Evolutionary conservation across 2,113 vertebrate genomes (phyloP), one percentile per base, ranked within the genome.

Genomic region (Cathartes aura): DNA sequence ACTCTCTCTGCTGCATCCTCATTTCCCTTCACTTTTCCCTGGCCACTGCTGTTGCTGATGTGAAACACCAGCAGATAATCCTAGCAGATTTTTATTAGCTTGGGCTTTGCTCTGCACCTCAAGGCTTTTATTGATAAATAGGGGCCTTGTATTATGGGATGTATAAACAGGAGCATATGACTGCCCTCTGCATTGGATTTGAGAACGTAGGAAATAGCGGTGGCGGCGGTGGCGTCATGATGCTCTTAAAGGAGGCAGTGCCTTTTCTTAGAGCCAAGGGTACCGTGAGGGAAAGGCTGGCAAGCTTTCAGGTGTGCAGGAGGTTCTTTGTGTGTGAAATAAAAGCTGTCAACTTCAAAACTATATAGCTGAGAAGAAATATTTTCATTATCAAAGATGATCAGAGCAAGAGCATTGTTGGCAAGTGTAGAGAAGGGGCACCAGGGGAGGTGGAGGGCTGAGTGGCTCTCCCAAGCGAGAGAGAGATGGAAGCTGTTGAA

Each of bases 81-180:
- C 87, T 50, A 48, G 29, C 45, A 91, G 80, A 48, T 81, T 94
- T 94, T 89, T 89, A 83, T 91, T 94, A 83, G 67, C 38, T 89
- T 94, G 52, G 73, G 68, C 32, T 91, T 92, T 86, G 74, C 80
- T 66, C 27, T 94, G 60, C 60, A 60, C 89, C 89, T 93, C 93
- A 82, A 89, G 93, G 93, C 91, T 82, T 89, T 96, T 95, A 94
- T 94, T 94, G 94, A 96, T 95, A 95, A 96, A 97, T 89, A 85
- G 81, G 7, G 23, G 64, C 87, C 64, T 96, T 96, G 83, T 96
- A 82, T 96, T 93, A 96, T 75, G 76, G 91, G 89, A 91, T 95
- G 64, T 84, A 73, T 91, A 38, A 95, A 89, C n/a, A 70, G 76
- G 42, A 93, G 42, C 94, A 71, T 71, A 91, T 95, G 96, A 96